Conservation (phyloP, 1,140 invertebrate species). For the Neodiprion fabricii region DNA sequence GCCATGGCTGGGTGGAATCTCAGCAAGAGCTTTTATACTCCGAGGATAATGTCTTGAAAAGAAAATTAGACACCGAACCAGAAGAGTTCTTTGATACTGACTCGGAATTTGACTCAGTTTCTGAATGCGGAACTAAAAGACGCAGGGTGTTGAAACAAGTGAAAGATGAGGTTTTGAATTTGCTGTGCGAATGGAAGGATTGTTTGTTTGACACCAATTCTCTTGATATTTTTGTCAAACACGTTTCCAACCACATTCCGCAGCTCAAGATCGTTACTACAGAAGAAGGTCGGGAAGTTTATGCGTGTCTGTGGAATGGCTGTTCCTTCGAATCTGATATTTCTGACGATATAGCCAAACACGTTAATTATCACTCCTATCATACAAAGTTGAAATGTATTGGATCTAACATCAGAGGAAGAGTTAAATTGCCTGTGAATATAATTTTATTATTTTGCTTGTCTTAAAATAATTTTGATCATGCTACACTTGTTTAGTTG, state of each 20-base stretch:
- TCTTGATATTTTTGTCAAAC: conserved; percentile 47
- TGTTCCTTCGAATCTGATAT: conserved; percentile 65
- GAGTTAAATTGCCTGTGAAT: conserved; percentile 67
- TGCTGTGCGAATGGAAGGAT: conserved; percentile 53
- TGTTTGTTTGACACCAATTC: conserved; percentile 41
- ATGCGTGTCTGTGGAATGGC: conserved; percentile 69
- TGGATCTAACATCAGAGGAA: conserved; percentile 68
- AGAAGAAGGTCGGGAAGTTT: conserved; percentile 50
- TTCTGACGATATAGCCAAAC: conserved; percentile 67
- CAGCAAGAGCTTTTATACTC: conserved; percentile 33
- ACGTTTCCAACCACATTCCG: conserved; percentile 52
- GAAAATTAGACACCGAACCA: conserved; percentile 28
- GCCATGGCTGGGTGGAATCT: conserved; percentile 49
- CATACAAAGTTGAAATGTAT: conserved; percentile 75
- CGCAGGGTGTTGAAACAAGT: conserved; percentile 38
- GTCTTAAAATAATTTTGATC: conserved; percentile 21
- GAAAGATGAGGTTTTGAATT: conserved; percentile 47
- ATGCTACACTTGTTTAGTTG: neutral
- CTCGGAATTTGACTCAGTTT: conserved; percentile 58
- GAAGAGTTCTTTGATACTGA: conserved; percentile 51
- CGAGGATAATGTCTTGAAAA: conserved; percentile 29
- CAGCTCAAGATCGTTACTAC: conserved; percentile 44
- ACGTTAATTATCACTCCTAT: conserved; percentile 81
- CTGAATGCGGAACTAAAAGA: conserved; percentile 52
- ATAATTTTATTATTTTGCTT: conserved; percentile 14